Evolutionary conservation across 2,797 vertebrate genomes (phyloP), one percentile per base, ranked within the genome.

Genomic region (Oryzias sinensis): DNA sequence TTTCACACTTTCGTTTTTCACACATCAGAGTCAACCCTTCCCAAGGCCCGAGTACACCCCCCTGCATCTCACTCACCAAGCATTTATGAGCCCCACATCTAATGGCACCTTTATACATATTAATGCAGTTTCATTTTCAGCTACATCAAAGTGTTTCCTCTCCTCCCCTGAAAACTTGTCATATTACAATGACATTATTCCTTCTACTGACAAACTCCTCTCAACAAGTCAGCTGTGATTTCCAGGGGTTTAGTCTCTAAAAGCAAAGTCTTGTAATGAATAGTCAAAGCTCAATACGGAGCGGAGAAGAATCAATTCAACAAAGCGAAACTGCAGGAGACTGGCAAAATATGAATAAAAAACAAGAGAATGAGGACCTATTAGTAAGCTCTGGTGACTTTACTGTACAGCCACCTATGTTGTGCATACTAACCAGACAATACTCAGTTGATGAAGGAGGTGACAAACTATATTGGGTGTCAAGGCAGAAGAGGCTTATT

Each of bases 71-170:
- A 71, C 76, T 82, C 81, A 56, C 70, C 56, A 54, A 77, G 73
- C 77, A 75, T 87, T 84, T 76, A 83, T 76, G 76, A 84, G 82
- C 66, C 59, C 56, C 70, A 67, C 56, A 22, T 83, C 79, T 87
- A 82, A 84, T 81, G 70, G 67, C 18, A 70, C 55, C 70, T 63
- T 74, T 62, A 85, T 87, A 85, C 84, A 88, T 89, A 89, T 90
- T 87, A 88, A 91, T 89, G 75, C 65, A 72, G 79, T 76, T 85
- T 79, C 77, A 79, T 80, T 83, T 85, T 67, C 59, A 64, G 78
- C 74, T 56, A 79, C 83, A 87, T 87, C 79, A 86, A 81, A 88
- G 86, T 80, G 70, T 76, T 82, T 81, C 76, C 72, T 77, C 74
- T 79, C 77, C 72, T 74, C 57, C 69, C 59, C 62, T 77, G 71